These are phyloP conservation scores for Parthenolecanium corni DNA, from an alignment of 2,888 invertebrate species.

Conservation along the genomic window DNA sequence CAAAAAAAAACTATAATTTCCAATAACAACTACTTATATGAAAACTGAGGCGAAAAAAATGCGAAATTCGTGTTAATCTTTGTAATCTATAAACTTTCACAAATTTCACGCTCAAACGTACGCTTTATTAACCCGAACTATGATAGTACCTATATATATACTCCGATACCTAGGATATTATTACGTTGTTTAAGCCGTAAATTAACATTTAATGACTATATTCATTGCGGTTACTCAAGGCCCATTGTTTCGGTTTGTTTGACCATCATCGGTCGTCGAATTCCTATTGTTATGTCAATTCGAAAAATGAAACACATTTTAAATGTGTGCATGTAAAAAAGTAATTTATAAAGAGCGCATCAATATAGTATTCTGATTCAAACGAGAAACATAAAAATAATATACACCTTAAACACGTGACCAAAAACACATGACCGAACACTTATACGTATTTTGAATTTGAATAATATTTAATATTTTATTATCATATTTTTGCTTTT, in stretches of 20 bases:
- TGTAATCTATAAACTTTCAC: slow-evolving; percentile 19
- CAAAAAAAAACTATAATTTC: too few relatives aligned
- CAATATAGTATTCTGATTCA: too few relatives aligned
- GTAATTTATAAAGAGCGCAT: too few relatives aligned
- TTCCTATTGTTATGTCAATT: slow-evolving; percentile 14
- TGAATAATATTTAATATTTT: too few relatives aligned
- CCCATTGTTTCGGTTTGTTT: slow-evolving; percentile 23
- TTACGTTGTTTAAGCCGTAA: slow-evolving; percentile 16
- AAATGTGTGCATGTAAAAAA: too few relatives aligned
- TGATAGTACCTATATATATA: slow-evolving; percentile 9
- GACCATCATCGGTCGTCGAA: slow-evolving; percentile 10
- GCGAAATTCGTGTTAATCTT: slow-evolving; percentile 6
- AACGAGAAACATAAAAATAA: too few relatives aligned
- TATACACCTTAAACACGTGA: too few relatives aligned
- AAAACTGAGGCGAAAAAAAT: neutral
- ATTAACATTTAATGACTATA: slow-evolving; percentile 21
- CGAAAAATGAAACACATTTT: neutral
- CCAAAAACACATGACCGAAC: too few relatives aligned
- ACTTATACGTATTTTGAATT: too few relatives aligned
- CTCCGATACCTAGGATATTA: slow-evolving; percentile 17
- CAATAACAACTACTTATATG: too few relatives aligned
- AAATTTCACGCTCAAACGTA: slow-evolving; percentile 21
- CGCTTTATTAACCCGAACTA: slow-evolving; percentile 19
- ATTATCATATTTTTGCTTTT: too few relatives aligned
- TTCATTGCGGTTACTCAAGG: slow-evolving; percentile 25